phyloP scores from a whole-genome alignment of 2,888 invertebrate species.

The Thereva nobilitata region DNA sequence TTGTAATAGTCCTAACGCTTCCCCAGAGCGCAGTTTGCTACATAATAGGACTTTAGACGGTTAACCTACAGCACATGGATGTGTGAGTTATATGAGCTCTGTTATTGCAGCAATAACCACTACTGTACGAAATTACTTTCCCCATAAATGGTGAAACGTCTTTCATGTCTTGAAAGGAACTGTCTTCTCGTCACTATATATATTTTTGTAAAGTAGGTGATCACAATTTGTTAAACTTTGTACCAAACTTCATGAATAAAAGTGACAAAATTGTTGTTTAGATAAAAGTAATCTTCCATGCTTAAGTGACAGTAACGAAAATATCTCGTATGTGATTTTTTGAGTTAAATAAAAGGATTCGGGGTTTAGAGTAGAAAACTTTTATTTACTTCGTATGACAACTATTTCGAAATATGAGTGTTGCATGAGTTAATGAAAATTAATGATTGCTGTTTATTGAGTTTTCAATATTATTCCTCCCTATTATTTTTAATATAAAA shows the following conservation, averaged over 20 bases:
- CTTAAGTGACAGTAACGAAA: too few relatives aligned
- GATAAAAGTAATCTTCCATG: slow-evolving; percentile 3
- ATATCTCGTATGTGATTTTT: too few relatives aligned
- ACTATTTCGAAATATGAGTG: too few relatives aligned
- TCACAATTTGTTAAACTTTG: slow-evolving; percentile 24
- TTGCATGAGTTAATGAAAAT: too few relatives aligned
- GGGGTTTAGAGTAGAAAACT: too few relatives aligned
- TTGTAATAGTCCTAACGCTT: slow-evolving; percentile 50
- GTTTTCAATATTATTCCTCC: too few relatives aligned
- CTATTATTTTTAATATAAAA: too few relatives aligned
- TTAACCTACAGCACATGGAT: slow-evolving; percentile 44
- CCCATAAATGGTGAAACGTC: background rate
- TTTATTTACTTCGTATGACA: too few relatives aligned
- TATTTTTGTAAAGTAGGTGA: slow-evolving; percentile 9
- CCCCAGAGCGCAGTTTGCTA: slow-evolving; percentile 54
- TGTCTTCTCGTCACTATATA: slow-evolving; percentile 4
- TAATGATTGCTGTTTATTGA: too few relatives aligned
- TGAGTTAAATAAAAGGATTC: too few relatives aligned
- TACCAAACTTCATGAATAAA: slow-evolving; percentile 15
- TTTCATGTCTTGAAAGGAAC: background rate
- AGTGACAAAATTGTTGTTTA: background rate
- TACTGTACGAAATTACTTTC: slow-evolving; percentile 24
- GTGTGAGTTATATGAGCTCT: slow-evolving; percentile 29
- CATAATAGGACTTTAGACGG: slow-evolving; percentile 54
- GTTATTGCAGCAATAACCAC: slow-evolving; percentile 33